Percentiles rank a stretch among this genome's conserved stretches.
Evolutionary conservation across 2,797 vertebrate genomes (phyloP).

Genomic region (Paedocypris micromegethes): DNA sequence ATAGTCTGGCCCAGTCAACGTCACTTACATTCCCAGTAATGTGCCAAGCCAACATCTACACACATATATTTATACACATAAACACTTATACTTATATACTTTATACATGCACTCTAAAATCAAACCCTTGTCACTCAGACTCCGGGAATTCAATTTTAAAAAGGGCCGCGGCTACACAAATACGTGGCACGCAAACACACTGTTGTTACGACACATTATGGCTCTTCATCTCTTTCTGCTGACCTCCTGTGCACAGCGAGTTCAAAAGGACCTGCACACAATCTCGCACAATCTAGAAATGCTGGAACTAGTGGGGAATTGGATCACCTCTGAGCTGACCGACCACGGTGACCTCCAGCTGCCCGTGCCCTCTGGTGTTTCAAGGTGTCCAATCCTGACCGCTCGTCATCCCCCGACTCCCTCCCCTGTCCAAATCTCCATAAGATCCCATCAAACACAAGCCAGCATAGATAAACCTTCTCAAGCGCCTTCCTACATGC

Average conservation of each 20-base stretch:
- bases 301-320: constrained; percentile 73
- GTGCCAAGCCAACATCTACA: constrained; percentile 11
- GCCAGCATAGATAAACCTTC: constrained; percentile 1
- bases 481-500: constrained; percentile 17
- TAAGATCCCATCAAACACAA: constrained; percentile 62
- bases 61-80: constrained; percentile 2
- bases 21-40: constrained; percentile 47
- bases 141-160: constrained; percentile 21
- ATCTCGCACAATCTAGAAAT: constrained; percentile 60
- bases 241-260: constrained; percentile 62
- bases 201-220: constrained; percentile 49
- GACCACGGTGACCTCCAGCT: constrained; percentile 59
- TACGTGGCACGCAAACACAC: constrained; percentile 30
- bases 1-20: constrained; percentile 52
- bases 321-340: constrained; percentile 73
- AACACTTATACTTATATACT: constrained; percentile 10
- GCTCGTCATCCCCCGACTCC: constrained; percentile 36
- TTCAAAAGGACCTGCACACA: constrained; percentile 73
- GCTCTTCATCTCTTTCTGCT: constrained; percentile 64
- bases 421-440: constrained; percentile 69
- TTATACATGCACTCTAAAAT: constrained; percentile 8
- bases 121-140: constrained; percentile 31
- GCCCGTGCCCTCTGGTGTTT: constrained; percentile 60
- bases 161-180: constrained; percentile 18
- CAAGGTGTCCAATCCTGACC: constrained; percentile 55